Conservation (phyloP, 2,113 vertebrate species). For the Neolamprologus toae region DNA sequence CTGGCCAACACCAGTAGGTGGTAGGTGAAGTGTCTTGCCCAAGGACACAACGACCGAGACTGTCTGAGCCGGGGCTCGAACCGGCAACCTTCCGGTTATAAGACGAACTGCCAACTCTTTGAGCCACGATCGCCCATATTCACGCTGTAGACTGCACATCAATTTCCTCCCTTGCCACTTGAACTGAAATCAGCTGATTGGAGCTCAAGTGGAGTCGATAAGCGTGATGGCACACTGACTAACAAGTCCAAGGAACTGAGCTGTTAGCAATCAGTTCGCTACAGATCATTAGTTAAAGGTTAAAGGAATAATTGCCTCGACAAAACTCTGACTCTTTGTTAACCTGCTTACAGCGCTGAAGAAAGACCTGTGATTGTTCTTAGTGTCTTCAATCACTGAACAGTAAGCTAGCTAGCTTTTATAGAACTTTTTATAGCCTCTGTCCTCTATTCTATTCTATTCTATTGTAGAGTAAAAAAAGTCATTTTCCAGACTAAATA, state of each 20-base stretch:
- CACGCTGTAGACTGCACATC: background rate
- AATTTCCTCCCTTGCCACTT: background rate
- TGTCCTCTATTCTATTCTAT: background rate
- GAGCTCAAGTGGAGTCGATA: background rate
- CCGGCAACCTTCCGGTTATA: fast-evolving
- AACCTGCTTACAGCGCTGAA: background rate
- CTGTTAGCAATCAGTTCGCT: fast-evolving
- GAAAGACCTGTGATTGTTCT: background rate
- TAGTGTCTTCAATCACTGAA: background rate
- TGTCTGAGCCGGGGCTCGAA: fast-evolving
- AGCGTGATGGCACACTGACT: fast-evolving
- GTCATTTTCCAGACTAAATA: fast-evolving
- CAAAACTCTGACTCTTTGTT: background rate
- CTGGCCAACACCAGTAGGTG: fast-evolving
- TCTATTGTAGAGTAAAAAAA: fast-evolving
- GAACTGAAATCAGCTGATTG: background rate
- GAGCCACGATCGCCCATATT: background rate
- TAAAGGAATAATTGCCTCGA: background rate
- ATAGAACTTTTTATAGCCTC: fast-evolving
- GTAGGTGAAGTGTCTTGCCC: fast-evolving
- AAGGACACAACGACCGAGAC: fast-evolving
- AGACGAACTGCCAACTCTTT: fast-evolving
- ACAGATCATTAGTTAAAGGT: background rate
- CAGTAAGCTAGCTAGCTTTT: background rate
- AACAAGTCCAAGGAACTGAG: background rate